phyloP scores from a whole-genome alignment of 2,797 vertebrate genomes.

The Neopelma chrysocephalum region DNA sequence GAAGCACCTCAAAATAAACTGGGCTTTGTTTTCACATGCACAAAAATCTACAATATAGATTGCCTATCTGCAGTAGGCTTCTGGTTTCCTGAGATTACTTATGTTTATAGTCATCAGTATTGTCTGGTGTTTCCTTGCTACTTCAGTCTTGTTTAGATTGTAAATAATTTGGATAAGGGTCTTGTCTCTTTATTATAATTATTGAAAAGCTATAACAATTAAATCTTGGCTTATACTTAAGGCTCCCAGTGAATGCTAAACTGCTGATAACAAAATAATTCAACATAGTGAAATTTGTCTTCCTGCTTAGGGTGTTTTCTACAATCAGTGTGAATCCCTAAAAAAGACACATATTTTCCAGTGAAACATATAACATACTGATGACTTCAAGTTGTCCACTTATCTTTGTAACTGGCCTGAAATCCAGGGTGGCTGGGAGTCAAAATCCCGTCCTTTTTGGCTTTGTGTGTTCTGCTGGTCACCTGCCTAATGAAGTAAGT shows the following conservation, averaged over 20 bases:
- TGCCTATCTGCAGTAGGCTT: neutral
- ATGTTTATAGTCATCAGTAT: neutral
- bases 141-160: neutral
- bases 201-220: neutral
- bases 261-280: neutral
- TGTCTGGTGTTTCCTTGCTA: neutral
- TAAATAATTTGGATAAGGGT: neutral
- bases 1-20: neutral
- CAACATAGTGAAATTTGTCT: neutral
- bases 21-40: neutral
- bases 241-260: neutral
- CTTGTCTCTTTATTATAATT: neutral
- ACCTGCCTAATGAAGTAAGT: neutral
- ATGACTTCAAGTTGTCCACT: neutral
- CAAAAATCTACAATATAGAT: neutral
- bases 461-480: conserved; percentile 1
- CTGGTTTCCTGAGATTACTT: neutral
- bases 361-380: neutral
- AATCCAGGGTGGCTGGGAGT: neutral
- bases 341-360: neutral
- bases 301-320: neutral
- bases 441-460: neutral
- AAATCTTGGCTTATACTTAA: neutral
- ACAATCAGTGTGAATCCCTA: neutral
- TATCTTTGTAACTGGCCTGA: neutral